Evolutionary conservation across 2,113 vertebrate species (phyloP), one percentile per base, ranked within the genome.

Genomic region (Pseudolaguvia tuberculata): DNA sequence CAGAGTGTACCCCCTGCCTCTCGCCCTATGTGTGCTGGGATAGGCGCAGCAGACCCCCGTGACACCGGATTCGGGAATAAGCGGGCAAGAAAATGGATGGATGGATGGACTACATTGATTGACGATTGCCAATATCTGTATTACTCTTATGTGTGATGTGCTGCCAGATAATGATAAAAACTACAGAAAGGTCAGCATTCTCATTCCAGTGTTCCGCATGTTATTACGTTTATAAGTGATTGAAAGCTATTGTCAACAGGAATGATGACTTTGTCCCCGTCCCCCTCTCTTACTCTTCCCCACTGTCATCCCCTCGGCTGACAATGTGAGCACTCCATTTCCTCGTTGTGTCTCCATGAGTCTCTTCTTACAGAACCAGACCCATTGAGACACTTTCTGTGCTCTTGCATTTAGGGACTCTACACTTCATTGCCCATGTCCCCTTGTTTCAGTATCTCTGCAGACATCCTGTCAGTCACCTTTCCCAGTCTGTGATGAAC

Each of bases 401-500:
- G 35, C 21, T 14, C 59, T 76, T 21, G 5, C 48, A 50, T 39
- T 48, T 11, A 66, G 59, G 69, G 59, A 72, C 58, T 73, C 52
- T 58, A 50, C 35, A 58, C 65, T 51, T 68, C 27, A 48, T 57
- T 52, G 68, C 35, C 53, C 68, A 29, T 70, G 52, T 78, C 75
- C 62, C 76, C 51, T n/a, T 61, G 50, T 62, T 77, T 70, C 65
- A 0, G 2, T 77, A 55, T 81, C 75, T 82, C 70, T 51, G 68
- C 29, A 77, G 77, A 79, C 81, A 75, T 35, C 52, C 72, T 65
- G 77, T 78, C 72, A 74, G 75, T 77, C 4, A 75, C 73, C 72
- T 39, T 71, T 67, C 83, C 55, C 77, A 80, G 85, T 84, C 85
- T 84, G 82, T 78, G 79, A 77, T 80, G 73, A 84, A 86, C 84